Percentiles rank a stretch among this genome's conserved stretches.
Conservation (phyloP, 2,888 invertebrate species). For the Euphydryas editha region DNA sequence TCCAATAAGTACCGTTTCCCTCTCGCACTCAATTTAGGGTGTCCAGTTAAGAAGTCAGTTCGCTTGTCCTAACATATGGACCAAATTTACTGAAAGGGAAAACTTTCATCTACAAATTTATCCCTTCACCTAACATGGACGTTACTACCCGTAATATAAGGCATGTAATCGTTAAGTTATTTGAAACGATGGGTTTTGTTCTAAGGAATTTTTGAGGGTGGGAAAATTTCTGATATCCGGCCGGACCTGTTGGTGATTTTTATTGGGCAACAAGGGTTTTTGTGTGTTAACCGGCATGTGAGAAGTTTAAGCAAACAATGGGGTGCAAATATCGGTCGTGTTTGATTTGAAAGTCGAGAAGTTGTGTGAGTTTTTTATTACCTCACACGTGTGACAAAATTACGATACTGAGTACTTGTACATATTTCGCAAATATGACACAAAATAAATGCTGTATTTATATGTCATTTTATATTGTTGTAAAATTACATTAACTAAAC, state of each 20-base stretch:
- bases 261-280: constrained; percentile 76
- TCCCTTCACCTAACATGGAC: constrained; percentile 25
- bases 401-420: neutral
- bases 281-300: constrained; percentile 60
- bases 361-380: constrained; percentile 48
- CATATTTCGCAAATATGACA: neutral
- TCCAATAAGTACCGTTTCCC: constrained; percentile 77
- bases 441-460: neutral
- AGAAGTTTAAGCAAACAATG: constrained; percentile 67
- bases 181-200: constrained; percentile 42
- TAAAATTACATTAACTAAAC: neutral
- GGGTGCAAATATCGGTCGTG: constrained; percentile 43
- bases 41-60: constrained; percentile 78
- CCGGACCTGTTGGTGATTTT: constrained; percentile 77
- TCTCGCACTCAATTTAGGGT: constrained; percentile 74
- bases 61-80: constrained; percentile 79
- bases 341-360: constrained; percentile 55
- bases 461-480: neutral
- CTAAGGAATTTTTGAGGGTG: constrained; percentile 67
- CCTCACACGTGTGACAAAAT: constrained; percentile 11
- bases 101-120: constrained; percentile 45
- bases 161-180: constrained; percentile 40
- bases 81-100: constrained; percentile 68
- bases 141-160: constrained; percentile 27
- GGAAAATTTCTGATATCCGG: constrained; percentile 76